Evolutionary conservation across 2,888 invertebrate genomes (phyloP).

Genomic region (Aporophyla nigra): DNA sequence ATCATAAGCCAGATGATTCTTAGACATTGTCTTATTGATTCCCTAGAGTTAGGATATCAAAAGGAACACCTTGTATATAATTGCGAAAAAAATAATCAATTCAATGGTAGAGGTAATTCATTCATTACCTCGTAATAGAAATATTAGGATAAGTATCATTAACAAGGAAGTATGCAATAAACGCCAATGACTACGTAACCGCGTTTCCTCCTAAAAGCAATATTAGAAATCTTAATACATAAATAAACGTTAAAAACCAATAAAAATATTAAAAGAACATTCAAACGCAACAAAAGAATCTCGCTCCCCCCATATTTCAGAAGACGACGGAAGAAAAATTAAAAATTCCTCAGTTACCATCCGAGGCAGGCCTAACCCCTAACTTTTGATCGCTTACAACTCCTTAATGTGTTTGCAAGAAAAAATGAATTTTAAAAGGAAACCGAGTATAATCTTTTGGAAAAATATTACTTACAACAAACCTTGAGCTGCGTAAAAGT

Average conservation of each 20-base stretch:
- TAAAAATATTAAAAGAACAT: conserved; percentile 28
- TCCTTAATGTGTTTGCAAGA: conserved; percentile 56
- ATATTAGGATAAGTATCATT: background rate
- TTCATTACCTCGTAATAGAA: too few species aligned
- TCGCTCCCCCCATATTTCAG: conserved; percentile 24
- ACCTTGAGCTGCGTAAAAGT: too few species aligned
- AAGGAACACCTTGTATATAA: too few species aligned
- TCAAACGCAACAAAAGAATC: conserved; percentile 13
- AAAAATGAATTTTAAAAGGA: conserved; percentile 33
- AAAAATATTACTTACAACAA: conserved; percentile 29
- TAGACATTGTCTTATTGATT: too few species aligned
- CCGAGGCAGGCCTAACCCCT: conserved; percentile 22
- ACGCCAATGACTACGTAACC: too few species aligned
- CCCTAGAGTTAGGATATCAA: too few species aligned
- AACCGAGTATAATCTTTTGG: conserved; percentile 33
- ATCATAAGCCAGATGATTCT: too few species aligned
- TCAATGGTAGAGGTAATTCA: too few species aligned
- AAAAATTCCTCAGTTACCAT: conserved; percentile 56
- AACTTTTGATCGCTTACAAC: conserved; percentile 59
- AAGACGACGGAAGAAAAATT: conserved; percentile 45
- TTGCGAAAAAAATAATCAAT: too few species aligned
- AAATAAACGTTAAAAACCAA: conserved; percentile 12
- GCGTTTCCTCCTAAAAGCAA: background rate
- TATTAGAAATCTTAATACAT: background rate
- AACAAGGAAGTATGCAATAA: too few species aligned